Base-by-base conservation (phyloP, 2,113 vertebrate genomes). In the Coregonus clupeaformis region DNA sequence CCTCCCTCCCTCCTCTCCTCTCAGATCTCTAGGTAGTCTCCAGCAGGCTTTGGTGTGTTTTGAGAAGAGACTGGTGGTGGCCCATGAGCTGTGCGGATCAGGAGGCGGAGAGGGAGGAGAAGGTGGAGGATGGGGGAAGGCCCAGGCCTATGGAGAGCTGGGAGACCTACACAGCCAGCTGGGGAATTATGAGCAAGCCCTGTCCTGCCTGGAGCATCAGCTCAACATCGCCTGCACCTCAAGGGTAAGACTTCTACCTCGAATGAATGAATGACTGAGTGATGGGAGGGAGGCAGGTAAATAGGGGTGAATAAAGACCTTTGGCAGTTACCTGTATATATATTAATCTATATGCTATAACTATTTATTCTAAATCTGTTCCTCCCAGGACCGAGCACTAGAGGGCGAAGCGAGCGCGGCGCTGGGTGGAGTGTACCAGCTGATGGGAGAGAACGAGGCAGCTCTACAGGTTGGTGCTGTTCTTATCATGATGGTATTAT, bases 41-140 rank as follows among this genome's bases (percentile, higher is more conserved):
- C 97, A 98, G 90, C 97, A 99, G 85, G 94, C 97, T 3, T 87
- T 99, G 45, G 97, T 99, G 85, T 99, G 97, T 87, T 96, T 98
- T 20, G 97, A 99, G 91, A 99, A 98, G 92, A 92, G 96, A 29
- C 91, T 99, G 1, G 97, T 99, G 73, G 96, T 97, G 2, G 94
- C 97, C 20, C 97, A 98, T 0, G 96, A 99, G 88, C 94, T 98
- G 0, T 96, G 96, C 1, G 96, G 97, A 6, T 95, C 95, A 68
- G 95, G 95, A 1, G 96, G 96, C 2, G 96, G 97, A 5, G 95
- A 96, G 69, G 95, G 94, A 1, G 95, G 92, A 64, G 94, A 95
- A 45, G 12, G 45, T 14, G 45, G 45, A 14, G 47, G 95, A 2
- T 95, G 92, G 66, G 94, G 95, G 45, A 98, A 97, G 89, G 97